Conservation (phyloP, 2,888 invertebrate genomes). For the Atethmia centrago region DNA sequence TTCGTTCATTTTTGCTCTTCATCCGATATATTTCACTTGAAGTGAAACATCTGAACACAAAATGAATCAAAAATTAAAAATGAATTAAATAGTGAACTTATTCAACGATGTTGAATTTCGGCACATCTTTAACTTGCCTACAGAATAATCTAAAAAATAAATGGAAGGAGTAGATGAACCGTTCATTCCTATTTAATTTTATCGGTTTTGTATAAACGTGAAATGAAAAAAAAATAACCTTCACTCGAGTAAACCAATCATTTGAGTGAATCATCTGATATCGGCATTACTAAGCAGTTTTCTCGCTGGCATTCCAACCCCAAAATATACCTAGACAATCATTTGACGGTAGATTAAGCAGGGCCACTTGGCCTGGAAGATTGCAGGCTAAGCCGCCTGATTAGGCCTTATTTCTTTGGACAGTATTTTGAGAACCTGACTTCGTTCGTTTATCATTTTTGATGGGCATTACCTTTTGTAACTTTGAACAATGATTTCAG, state of each 20-base stretch:
- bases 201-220: too few relatives aligned
- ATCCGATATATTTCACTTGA: background rate
- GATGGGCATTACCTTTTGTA: background rate
- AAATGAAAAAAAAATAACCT: too few relatives aligned
- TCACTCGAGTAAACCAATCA: too few relatives aligned
- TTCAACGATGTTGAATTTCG: background rate
- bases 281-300: background rate
- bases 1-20: too few relatives aligned
- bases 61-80: background rate
- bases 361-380: conserved; percentile 57
- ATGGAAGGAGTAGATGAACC: background rate
- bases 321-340: conserved; percentile 58
- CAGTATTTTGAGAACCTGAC: conserved; percentile 41
- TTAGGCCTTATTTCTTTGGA: conserved; percentile 25
- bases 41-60: background rate
- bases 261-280: background rate
- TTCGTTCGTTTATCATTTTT: conserved; percentile 36
- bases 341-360: conserved; percentile 66
- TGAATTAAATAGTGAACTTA: background rate
- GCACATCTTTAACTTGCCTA: too few relatives aligned
- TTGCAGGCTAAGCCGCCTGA: conserved; percentile 56
- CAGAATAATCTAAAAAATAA: background rate
- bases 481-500: background rate
- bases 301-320: conserved; percentile 39
- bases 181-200: background rate